A percentile compares a stretch with the other conserved stretches of the same genome.
phyloP scores from a whole-genome alignment of 53 echinoderm and acorn worm species.

The Hippasteria phrygiana region DNA sequence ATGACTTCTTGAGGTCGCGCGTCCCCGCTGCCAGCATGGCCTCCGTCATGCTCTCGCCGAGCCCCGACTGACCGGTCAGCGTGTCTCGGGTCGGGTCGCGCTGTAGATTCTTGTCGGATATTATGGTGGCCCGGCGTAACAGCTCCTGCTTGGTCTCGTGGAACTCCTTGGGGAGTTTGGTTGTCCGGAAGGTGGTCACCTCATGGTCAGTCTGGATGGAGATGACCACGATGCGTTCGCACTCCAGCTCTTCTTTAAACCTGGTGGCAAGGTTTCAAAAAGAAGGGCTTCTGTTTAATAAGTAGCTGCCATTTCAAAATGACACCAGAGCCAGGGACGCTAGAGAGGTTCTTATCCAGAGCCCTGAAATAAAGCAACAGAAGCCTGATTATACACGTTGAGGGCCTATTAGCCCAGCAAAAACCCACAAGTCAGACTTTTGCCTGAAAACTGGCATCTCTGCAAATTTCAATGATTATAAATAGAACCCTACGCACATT shows the following conservation, averaged over 20 bases:
- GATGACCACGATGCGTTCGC: conserved; percentile 88
- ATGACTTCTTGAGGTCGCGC: conserved; percentile 81
- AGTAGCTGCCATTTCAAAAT: too few species aligned
- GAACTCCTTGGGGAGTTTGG: conserved; percentile 81
- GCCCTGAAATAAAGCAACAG: too few species aligned
- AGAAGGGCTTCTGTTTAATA: too few species aligned
- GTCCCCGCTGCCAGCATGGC: conserved; percentile 64
- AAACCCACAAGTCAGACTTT: too few species aligned
- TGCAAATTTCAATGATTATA: too few species aligned
- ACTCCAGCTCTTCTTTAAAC: conserved; percentile 92
- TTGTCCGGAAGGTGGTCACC: conserved; percentile 86
- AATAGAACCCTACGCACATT: too few species aligned
- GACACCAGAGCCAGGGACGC: too few species aligned
- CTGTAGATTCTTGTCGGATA: conserved; percentile 73
- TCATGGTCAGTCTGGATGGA: conserved; percentile 81
- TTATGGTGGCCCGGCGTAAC: conserved; percentile 73
- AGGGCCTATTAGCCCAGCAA: too few species aligned
- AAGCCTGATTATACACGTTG: too few species aligned
- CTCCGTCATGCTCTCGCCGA: conserved; percentile 65
- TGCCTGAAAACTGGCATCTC: too few species aligned
- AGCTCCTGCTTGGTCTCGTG: conserved; percentile 74
- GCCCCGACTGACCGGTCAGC: conserved; percentile 56
- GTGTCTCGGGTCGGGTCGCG: conserved; percentile 77
- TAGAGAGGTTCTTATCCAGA: too few species aligned
- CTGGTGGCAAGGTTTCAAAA: background rate